Conservation (phyloP, 2,113 vertebrate species). For the Nannospalax galili region DNA sequence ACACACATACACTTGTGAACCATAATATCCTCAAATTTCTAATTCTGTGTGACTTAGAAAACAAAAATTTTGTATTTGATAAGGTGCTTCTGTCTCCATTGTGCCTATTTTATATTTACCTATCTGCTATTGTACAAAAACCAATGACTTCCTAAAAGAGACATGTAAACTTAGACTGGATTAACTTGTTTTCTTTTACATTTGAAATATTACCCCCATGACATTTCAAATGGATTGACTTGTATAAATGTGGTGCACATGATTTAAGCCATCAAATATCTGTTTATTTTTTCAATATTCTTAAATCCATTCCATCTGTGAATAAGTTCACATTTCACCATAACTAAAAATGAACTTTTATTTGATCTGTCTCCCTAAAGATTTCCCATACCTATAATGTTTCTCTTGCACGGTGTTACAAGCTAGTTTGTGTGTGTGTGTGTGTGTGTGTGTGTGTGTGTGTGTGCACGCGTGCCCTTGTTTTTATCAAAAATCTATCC, state of each 20-base stretch:
- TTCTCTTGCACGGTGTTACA: background rate
- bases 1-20: background rate
- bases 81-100: conserved; percentile 4
- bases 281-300: background rate
- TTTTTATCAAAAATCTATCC: conserved; percentile 7
- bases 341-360: conserved; percentile 5
- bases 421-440: too few species aligned
- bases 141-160: background rate
- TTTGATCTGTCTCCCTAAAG: background rate
- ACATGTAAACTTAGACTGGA: background rate
- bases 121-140: conserved; percentile 1
- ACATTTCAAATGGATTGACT: conserved; percentile 23
- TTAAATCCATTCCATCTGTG: background rate
- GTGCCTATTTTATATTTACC: background rate
- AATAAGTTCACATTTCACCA: conserved; percentile 22
- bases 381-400: background rate
- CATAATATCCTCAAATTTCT: background rate
- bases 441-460: too few species aligned
- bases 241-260: background rate
- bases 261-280: background rate
- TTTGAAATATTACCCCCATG: background rate
- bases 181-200: conserved; percentile 11
- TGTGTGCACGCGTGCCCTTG: too few species aligned
- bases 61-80: conserved; percentile 35
- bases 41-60: background rate